These are phyloP conservation scores for Oceanites oceanicus DNA, from an alignment of 2,113 vertebrate genomes.

Conservation along the genomic window DNA sequence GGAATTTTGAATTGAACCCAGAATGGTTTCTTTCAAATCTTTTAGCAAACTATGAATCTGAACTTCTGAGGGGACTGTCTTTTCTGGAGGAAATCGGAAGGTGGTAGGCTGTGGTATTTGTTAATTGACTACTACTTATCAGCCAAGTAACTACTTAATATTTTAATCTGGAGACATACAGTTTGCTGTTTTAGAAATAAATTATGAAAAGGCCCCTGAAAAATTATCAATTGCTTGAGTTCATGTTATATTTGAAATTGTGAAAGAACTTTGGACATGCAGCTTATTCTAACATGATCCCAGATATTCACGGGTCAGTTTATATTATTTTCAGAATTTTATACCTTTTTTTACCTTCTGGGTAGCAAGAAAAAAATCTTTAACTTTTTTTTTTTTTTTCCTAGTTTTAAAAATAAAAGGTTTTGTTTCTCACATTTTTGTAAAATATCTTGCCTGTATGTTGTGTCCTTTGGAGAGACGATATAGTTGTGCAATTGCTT, in stretches of 20 bases:
- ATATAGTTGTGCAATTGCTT: neutral
- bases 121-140: neutral
- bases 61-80: neutral
- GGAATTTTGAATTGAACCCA: neutral
- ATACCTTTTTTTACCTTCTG: neutral
- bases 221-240: neutral
- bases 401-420: neutral
- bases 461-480: neutral
- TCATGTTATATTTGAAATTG: neutral
- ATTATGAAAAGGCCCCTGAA: neutral
- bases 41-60: neutral
- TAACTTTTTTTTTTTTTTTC: neutral
- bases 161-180: neutral
- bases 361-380: neutral
- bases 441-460: neutral
- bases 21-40: neutral
- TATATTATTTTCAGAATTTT: neutral
- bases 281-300: neutral
- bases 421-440: neutral
- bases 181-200: neutral
- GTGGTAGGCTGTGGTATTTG: neutral
- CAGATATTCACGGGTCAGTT: neutral
- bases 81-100: neutral
- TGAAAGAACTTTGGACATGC: neutral
- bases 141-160: neutral